Percentiles rank a stretch among this genome's conserved stretches.
These are phyloP conservation scores for Chloroceryle aenea DNA, from an alignment of 2,113 vertebrate genomes.

Conservation along the genomic window DNA sequence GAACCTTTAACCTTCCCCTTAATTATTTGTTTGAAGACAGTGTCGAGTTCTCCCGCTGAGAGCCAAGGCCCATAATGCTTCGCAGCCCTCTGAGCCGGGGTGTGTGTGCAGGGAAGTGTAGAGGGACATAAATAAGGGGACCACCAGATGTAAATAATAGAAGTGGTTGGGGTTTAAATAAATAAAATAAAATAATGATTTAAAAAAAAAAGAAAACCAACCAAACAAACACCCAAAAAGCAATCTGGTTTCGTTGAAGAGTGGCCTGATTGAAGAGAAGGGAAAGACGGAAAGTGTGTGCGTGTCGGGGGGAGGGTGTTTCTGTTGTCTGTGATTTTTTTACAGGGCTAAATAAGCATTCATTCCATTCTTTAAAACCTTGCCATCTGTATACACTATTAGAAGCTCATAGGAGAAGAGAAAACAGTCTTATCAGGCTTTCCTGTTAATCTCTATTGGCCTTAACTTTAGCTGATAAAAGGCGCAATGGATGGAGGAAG, in stretches of 20 bases:
- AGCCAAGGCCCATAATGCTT: constrained; percentile 85
- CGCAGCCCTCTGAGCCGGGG: constrained; percentile 76
- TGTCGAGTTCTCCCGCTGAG: constrained; percentile 95
- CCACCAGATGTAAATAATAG: constrained; percentile 98
- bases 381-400: constrained; percentile 88
- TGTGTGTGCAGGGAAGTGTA: constrained; percentile 76
- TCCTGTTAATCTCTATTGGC: constrained; percentile 89
- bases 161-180: constrained; percentile 80
- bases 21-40: constrained; percentile 99
- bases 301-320: not conserved
- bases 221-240: constrained; percentile 74
- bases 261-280: constrained; percentile 68
- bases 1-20: constrained; percentile 96
- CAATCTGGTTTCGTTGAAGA: constrained; percentile 75
- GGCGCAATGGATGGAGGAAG: constrained; percentile 72
- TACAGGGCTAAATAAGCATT: constrained; percentile 65
- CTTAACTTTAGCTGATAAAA: constrained; percentile 89
- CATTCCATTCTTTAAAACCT: constrained; percentile 81
- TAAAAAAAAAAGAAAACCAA: constrained; percentile 55
- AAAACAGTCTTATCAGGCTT: constrained; percentile 87
- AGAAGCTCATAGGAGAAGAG: constrained; percentile 86
- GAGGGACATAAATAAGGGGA: constrained; percentile 87
- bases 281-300: constrained; percentile 56
- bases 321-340: constrained; percentile 72
- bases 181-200: constrained; percentile 73